Evolutionary conservation across 35 echinoderm and acorn worm genomes (phyloP).

Genomic region (Apostichopus parvimensis): DNA sequence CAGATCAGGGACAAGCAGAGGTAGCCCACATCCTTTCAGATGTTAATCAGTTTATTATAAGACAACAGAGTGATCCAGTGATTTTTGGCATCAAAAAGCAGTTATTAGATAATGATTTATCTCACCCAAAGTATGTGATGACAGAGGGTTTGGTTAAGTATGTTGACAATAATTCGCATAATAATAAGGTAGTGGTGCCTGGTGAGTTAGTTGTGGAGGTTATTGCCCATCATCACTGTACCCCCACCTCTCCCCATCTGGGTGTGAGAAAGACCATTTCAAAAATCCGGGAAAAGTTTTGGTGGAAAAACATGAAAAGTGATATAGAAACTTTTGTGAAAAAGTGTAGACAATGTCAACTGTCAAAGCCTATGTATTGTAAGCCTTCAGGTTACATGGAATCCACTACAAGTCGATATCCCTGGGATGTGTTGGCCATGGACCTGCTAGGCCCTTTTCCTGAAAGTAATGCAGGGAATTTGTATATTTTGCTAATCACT

Average conservation of each 20-base stretch:
- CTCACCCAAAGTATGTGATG: too few species aligned
- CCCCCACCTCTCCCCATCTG: slow-evolving; percentile 52
- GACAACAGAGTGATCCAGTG: not conserved
- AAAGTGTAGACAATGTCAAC: slow-evolving; percentile 34
- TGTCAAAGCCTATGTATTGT: slow-evolving; percentile 36
- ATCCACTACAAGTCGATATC: slow-evolving; percentile 9
- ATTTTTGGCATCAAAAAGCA: not conserved
- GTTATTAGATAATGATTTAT: too few species aligned
- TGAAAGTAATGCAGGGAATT: slow-evolving; percentile 9
- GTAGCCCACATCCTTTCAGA: not conserved
- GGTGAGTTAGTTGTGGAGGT: not conserved
- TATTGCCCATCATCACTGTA: slow-evolving; percentile 33
- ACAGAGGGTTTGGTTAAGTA: not conserved
- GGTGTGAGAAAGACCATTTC: slow-evolving; percentile 51
- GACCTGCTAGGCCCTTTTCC: not conserved
- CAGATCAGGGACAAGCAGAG: not conserved
- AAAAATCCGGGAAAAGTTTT: slow-evolving; percentile 27
- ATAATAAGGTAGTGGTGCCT: slow-evolving; percentile 14
- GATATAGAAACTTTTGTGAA: slow-evolving; percentile 45
- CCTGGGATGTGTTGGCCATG: slow-evolving; percentile 36
- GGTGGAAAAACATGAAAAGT: slow-evolving; percentile 57
- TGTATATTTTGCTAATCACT: slow-evolving; percentile 17
- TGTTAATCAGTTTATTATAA: not conserved
- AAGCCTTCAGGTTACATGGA: slow-evolving; percentile 34
- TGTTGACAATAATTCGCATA: not conserved